Evolutionary conservation across 2,113 vertebrate species (phyloP), one percentile per base, ranked within the genome.

Genomic region (Taxidea taxus): DNA sequence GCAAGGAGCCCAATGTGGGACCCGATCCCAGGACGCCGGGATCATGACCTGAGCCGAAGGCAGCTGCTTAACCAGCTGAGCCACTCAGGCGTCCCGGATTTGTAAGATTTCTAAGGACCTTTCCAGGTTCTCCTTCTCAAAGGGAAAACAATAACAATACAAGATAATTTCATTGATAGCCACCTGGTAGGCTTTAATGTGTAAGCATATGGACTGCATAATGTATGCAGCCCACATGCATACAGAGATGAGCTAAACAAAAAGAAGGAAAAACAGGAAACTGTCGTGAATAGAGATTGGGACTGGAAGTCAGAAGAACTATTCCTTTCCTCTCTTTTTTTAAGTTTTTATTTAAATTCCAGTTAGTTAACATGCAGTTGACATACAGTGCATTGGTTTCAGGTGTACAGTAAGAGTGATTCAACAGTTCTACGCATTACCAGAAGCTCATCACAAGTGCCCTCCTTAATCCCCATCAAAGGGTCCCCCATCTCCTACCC

Each of bases 161-260:
- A 11, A 12, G 6, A 16, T 54, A 4, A 51, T 60, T 54, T 85
- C 14, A 4, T 29, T 15, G 37, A 13, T 42, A 84, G 16, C 27
- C 34, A 27, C 0, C 3, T 29, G 68, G 44, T 58, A 42, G 66
- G 16, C 34, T 66, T 13, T n/a, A 51, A 14, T 64, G 42, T 25
- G 6, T 25, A 31, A 68, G 54, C 15, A 6, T n/a, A 31, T 20
- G 13, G 34, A 1, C 44, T 82, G 27, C 10, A 34, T 7, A 25
- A 34, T 31, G 27, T 31, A 1, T 18, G 14, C 15, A 11, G 13
- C 29, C 12, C 0, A 2, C 27, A 25, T 31, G 6, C 6, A 2
- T 34, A 9, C 6, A 29, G 75, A 90, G 13, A 66, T 44, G 6
- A 72, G n/a, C 23, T 68, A 49, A 74, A 68, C 9, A 70, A 6